A percentile compares a stretch with the other conserved stretches of the same genome.
phyloP scores from a whole-genome alignment of 2,888 invertebrate species.

The Megastigmus dorsalis region DNA sequence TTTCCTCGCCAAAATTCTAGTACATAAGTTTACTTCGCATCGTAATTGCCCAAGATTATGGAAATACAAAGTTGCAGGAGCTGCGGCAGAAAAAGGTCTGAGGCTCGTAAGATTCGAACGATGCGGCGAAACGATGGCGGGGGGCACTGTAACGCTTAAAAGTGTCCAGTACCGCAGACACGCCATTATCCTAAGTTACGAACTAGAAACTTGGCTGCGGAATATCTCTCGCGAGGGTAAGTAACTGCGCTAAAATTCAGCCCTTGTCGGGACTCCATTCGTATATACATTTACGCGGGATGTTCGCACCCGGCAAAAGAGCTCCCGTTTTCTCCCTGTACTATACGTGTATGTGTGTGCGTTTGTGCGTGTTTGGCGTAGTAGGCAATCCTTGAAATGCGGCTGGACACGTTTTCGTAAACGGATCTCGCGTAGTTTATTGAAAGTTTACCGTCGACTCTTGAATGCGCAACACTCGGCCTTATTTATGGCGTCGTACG shows the following conservation, averaged over 20 bases:
- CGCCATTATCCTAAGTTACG: conserved; percentile 67
- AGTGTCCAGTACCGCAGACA: conserved; percentile 55
- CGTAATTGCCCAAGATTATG: conserved; percentile 37
- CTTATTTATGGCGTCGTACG: conserved; percentile 39
- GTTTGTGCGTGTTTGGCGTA: background rate
- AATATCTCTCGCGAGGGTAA: conserved; percentile 59
- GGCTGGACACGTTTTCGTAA: conserved; percentile 65
- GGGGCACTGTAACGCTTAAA: too few species aligned
- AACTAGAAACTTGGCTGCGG: conserved; percentile 63
- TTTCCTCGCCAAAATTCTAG: too few species aligned
- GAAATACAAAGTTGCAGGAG: conserved; percentile 29
- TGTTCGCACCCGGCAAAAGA: conserved; percentile 11
- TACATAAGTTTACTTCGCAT: too few species aligned
- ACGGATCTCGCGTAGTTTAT: conserved; percentile 69
- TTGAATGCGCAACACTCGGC: background rate
- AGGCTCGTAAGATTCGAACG: background rate
- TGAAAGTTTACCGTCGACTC: conserved; percentile 67
- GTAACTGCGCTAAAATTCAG: conserved; percentile 64
- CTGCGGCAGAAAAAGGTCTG: conserved; percentile 59
- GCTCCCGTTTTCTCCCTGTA: background rate
- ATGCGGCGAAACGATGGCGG: conserved; percentile 56
- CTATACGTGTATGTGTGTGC: too few species aligned
- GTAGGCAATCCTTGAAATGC: conserved; percentile 41
- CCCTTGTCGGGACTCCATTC: conserved; percentile 44
- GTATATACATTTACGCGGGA: conserved; percentile 24